A percentile compares a stretch with the other conserved stretches of the same genome.
Conservation (phyloP, 2,888 invertebrate species). For the Doris montereyensis region DNA sequence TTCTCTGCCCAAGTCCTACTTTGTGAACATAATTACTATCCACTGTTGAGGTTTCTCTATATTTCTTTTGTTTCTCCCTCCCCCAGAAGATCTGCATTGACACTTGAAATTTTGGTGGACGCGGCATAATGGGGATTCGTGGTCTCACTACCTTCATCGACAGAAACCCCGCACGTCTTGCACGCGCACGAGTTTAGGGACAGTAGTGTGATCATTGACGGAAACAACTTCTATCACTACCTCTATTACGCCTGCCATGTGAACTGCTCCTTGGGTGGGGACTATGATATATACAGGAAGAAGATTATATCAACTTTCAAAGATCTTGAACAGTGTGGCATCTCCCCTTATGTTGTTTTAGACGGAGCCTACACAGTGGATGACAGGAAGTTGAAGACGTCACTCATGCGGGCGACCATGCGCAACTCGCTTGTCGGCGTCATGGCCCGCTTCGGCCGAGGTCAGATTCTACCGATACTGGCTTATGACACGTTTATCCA, state of each 20-base stretch:
- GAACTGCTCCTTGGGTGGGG: constrained; percentile 67
- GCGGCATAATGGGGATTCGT: constrained; percentile 86
- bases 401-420: constrained; percentile 57
- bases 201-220: constrained; percentile 69
- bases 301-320: constrained; percentile 39
- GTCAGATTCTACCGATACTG: constrained; percentile 83
- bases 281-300: constrained; percentile 61
- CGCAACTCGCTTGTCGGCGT: constrained; percentile 55
- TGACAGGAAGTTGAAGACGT: constrained; percentile 66
- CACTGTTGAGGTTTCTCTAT: background rate
- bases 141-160: constrained; percentile 82
- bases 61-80: background rate
- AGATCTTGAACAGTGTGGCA: constrained; percentile 48
- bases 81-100: background rate
- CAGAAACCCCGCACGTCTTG: constrained; percentile 73
- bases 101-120: no score
- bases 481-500: constrained; percentile 83
- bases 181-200: constrained; percentile 61
- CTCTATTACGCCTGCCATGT: constrained; percentile 63
- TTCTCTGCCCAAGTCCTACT: no score
- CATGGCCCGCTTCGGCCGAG: constrained; percentile 49
- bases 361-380: constrained; percentile 70
- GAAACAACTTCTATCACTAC: constrained; percentile 69
- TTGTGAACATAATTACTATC: background rate
- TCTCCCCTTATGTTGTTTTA: constrained; percentile 68